Conservation (phyloP, 2,888 invertebrate species). For the Adelphocoris suturalis region DNA sequence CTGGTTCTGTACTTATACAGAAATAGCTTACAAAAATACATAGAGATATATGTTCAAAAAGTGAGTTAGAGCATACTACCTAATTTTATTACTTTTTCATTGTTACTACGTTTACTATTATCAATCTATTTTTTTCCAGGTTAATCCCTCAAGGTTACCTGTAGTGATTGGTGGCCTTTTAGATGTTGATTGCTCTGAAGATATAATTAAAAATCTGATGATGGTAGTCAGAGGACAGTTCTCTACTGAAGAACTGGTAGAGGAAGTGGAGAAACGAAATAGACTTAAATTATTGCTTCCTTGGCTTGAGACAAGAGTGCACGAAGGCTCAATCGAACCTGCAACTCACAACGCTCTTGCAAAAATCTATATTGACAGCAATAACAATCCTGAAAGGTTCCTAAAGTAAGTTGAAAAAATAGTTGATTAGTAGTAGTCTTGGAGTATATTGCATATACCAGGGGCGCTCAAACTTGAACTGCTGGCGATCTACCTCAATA, state of each 20-base stretch:
- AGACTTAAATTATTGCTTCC: conserved; percentile 95
- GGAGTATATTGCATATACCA: too few relatives aligned
- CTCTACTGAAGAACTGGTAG: conserved; percentile 98
- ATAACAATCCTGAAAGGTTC: conserved; percentile 99
- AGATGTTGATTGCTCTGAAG: conserved; percentile 99
- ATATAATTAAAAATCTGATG: conserved; percentile 99
- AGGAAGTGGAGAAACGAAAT: conserved; percentile 96
- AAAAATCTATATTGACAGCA: conserved; percentile 99
- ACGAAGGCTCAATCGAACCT: conserved; percentile 97
- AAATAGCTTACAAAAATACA: conserved; percentile 99
- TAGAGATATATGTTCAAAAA: conserved; percentile 99
- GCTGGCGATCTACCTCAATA: too few relatives aligned
- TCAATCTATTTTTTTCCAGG: conserved; percentile 80
- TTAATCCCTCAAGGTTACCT: conserved; percentile 97
- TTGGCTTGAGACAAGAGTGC: conserved; percentile 98
- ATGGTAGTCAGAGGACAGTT: conserved; percentile 98
- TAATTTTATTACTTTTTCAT: not conserved
- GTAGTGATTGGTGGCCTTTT: conserved; percentile 98
- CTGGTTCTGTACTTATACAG: conserved; percentile 97
- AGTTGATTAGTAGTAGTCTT: not conserved
- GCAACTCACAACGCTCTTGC: conserved; percentile 99
- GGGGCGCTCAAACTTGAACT: too few relatives aligned
- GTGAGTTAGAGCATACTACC: conserved; percentile 79
- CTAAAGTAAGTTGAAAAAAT: conserved; percentile 78
- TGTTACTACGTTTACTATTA: not conserved